Percentiles rank a stretch among this genome's conserved stretches.
phyloP scores from a whole-genome alignment of 2,113 vertebrate species.

The Talpa occidentalis region DNA sequence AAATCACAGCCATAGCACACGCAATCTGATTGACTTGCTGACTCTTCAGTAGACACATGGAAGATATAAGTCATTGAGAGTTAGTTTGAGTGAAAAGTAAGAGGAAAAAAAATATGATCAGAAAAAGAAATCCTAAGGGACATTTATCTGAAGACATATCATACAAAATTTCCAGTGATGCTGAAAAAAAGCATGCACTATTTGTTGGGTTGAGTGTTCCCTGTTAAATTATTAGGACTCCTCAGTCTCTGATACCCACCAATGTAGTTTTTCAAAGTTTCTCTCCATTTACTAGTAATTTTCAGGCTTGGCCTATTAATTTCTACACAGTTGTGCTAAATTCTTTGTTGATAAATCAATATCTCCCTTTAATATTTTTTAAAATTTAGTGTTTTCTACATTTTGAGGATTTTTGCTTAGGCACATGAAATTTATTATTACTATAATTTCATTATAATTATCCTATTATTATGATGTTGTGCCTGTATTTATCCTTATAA shows the following conservation, averaged over 20 bases:
- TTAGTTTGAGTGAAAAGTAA: slow-evolving; percentile 25
- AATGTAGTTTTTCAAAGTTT: background rate
- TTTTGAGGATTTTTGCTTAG: slow-evolving; percentile 4
- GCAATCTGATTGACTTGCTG: slow-evolving; percentile 29
- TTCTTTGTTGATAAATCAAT: background rate
- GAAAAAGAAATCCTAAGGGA: background rate
- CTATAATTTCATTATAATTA: background rate
- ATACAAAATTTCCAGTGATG: slow-evolving; percentile 34
- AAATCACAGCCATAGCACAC: slow-evolving; percentile 59
- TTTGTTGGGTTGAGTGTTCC: background rate
- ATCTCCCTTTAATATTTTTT: background rate
- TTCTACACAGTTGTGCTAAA: background rate
- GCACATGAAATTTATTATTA: background rate
- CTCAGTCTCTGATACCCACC: background rate
- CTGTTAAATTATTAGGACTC: background rate
- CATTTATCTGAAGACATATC: slow-evolving; percentile 11
- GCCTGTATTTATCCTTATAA: background rate
- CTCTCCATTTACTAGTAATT: background rate
- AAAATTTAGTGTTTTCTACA: background rate
- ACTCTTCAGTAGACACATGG: slow-evolving; percentile 50
- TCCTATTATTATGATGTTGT: background rate
- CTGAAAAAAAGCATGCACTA: background rate
- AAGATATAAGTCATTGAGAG: slow-evolving; percentile 61
- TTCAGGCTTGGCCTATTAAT: background rate
- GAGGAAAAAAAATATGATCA: slow-evolving; percentile 37